Conservation (phyloP, 1,140 invertebrate species). For the Calycopis cecrops region DNA sequence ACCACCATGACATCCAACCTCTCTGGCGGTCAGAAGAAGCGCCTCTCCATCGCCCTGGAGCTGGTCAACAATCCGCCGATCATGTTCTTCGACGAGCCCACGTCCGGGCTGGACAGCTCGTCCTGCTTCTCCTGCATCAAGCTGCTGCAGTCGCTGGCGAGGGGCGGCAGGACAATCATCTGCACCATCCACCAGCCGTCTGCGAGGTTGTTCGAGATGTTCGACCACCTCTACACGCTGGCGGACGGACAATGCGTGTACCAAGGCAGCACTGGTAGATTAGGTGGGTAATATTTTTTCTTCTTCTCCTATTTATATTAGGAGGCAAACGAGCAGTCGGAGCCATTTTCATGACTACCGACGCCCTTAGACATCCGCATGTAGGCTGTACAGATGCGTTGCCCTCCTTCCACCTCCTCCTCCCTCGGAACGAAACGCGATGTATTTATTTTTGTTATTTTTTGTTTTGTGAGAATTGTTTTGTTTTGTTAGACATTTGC, state of each 20-base stretch:
- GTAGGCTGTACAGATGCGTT: no score
- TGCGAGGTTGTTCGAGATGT: constrained; percentile 96
- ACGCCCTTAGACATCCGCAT: no score
- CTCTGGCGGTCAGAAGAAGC: constrained; percentile 96
- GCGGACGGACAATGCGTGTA: constrained; percentile 97
- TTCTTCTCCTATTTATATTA: no score
- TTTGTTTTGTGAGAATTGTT: no score
- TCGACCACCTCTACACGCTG: constrained; percentile 95
- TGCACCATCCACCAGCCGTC: constrained; percentile 99
- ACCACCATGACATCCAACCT: constrained; percentile 92
- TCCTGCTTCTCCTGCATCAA: constrained; percentile 96
- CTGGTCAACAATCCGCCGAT: constrained; percentile 95
- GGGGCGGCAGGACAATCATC: constrained; percentile 94
- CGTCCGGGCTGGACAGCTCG: constrained; percentile 95
- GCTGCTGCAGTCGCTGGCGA: constrained; percentile 89
- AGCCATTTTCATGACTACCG: no score
- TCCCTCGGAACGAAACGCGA: no score
- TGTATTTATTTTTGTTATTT: no score
- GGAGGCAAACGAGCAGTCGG: no score
- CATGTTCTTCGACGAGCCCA: constrained; percentile 99
- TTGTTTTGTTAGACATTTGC: no score
- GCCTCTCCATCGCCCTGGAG: constrained; percentile 96
- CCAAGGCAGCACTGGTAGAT: constrained; percentile 87
- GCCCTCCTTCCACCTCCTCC: no score
- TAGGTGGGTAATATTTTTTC: constrained; percentile 64